A percentile compares a stretch with the other conserved stretches of the same genome.
phyloP scores from a whole-genome alignment of 2,888 invertebrate genomes.

The Aphidius colemani region DNA sequence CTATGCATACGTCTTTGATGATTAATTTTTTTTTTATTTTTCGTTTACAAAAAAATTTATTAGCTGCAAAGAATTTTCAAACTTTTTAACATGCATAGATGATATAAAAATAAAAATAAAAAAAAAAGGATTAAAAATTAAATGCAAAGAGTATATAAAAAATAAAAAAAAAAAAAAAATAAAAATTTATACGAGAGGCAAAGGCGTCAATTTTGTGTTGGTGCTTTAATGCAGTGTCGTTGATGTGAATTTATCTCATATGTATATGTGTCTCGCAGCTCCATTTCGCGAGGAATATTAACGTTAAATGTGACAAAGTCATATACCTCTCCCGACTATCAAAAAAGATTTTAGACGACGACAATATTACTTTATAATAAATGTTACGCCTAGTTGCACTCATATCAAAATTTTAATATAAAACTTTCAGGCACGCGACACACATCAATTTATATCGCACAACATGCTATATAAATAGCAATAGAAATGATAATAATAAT shows the following conservation, averaged over 20 bases:
- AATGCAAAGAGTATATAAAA: constrained; percentile 1
- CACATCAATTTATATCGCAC: too few species aligned
- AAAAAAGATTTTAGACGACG: constrained; percentile 42
- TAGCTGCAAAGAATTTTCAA: constrained; percentile 5
- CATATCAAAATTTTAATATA: constrained; percentile 50
- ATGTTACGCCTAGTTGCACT: constrained; percentile 45
- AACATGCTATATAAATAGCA: constrained; percentile 32
- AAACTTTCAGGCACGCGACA: constrained; percentile 11
- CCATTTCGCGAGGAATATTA: constrained; percentile 36
- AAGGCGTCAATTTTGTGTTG: constrained; percentile 19
- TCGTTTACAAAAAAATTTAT: constrained; percentile 11
- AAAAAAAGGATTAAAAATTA: background rate
- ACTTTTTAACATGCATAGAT: constrained; percentile 1
- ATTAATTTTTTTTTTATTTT: constrained; percentile 10
- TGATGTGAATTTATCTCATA: constrained; percentile 15
- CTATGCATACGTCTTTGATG: constrained; percentile 12
- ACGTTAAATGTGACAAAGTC: constrained; percentile 47
- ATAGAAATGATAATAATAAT: too few species aligned
- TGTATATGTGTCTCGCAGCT: constrained; percentile 15
- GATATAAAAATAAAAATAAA: background rate
- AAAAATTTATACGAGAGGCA: constrained; percentile 6
- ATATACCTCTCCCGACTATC: constrained; percentile 29
- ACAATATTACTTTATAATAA: constrained; percentile 51
- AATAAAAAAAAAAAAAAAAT: background rate
- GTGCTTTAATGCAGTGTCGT: constrained; percentile 18